These are phyloP conservation scores for Pteropus rufus DNA, from an alignment of 2,797 vertebrate species.

Conservation along the genomic window DNA sequence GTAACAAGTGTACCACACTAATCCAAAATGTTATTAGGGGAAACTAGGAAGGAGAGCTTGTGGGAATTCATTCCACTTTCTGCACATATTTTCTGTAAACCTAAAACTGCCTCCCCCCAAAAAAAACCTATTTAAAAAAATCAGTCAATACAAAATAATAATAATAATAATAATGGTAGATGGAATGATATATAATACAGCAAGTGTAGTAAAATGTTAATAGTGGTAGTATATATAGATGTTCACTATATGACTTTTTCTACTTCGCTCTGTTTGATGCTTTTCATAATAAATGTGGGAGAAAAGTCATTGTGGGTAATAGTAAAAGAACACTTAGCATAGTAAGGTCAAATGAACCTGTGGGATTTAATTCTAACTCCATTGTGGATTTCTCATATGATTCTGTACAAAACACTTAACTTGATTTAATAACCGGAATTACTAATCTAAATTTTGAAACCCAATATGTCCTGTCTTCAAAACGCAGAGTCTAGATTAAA, in stretches of 20 bases:
- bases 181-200: neutral
- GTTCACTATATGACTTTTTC: neutral
- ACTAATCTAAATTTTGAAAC: constrained; percentile 5
- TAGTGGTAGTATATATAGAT: neutral
- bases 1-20: neutral
- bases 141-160: neutral
- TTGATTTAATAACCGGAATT: neutral
- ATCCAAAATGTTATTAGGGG: neutral
- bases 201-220: neutral
- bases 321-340: neutral
- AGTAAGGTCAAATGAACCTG: neutral
- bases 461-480: neutral
- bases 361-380: neutral
- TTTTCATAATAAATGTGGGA: neutral
- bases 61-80: neutral
- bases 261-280: neutral
- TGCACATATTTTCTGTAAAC: neutral
- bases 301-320: neutral
- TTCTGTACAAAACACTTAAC: neutral
- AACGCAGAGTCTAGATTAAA: neutral
- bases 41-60: neutral
- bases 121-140: neutral
- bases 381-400: neutral
- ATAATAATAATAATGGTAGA: neutral
- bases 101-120: neutral